phyloP scores from a whole-genome alignment of 2,888 invertebrate genomes.

The Drosophila meridiana region DNA sequence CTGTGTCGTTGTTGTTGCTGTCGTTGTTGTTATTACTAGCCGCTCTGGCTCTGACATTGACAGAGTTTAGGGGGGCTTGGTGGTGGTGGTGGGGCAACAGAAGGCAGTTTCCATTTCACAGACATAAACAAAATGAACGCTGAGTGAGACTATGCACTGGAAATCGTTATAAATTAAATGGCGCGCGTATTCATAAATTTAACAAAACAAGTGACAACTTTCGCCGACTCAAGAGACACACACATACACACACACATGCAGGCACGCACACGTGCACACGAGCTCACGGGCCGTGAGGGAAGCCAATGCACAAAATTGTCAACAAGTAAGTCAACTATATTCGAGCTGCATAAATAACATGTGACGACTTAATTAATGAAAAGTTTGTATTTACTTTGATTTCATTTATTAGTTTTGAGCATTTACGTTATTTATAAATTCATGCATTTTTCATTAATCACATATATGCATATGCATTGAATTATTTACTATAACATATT shows the following conservation, averaged over 20 bases:
- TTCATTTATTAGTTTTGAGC: not conserved
- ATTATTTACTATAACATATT: not conserved
- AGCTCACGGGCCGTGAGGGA: not conserved
- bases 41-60: slow-evolving; percentile 57
- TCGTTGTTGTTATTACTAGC: slow-evolving; percentile 2
- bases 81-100: slow-evolving; percentile 1
- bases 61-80: slow-evolving; percentile 20
- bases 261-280: not conserved
- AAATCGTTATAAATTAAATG: slow-evolving; percentile 47
- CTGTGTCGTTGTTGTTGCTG: slow-evolving; percentile 33
- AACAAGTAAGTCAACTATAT: slow-evolving; percentile 46
- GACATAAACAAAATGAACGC: slow-evolving; percentile 33
- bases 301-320: slow-evolving; percentile 13
- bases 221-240: slow-evolving; percentile 24
- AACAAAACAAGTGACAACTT: slow-evolving; percentile 49
- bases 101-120: slow-evolving; percentile 29
- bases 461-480: not conserved
- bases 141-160: slow-evolving; percentile 49
- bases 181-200: slow-evolving; percentile 53
- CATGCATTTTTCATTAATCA: not conserved
- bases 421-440: not conserved
- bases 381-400: not conserved
- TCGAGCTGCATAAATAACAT: slow-evolving; percentile 9
- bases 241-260: not conserved
- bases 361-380: not conserved